phyloP scores from a whole-genome alignment of 2,113 vertebrate genomes.

The Embiotoca jacksoni region DNA sequence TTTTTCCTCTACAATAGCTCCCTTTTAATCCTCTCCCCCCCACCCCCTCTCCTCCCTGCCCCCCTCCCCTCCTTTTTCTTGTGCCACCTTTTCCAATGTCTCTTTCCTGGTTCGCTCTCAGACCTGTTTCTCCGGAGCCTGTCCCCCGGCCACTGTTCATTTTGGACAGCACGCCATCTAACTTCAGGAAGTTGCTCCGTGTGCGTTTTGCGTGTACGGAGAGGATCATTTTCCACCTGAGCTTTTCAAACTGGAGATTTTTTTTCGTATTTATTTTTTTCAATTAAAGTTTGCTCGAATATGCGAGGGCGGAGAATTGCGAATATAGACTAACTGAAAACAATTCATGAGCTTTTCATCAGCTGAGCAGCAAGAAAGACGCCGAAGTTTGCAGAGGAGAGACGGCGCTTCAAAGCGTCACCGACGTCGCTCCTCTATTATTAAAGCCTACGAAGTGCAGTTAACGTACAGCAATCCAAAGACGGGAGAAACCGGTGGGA shows the following conservation, averaged over 20 bases:
- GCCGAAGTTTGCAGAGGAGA: conserved; percentile 19
- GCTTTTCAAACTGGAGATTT: conserved; percentile 20
- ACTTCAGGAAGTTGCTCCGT: conserved; percentile 69
- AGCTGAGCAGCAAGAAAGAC: conserved; percentile 9
- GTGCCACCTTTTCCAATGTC: not conserved
- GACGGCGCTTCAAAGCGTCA: not conserved
- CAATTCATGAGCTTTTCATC: too few relatives aligned
- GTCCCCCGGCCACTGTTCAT: conserved; percentile 65
- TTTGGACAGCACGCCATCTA: conserved; percentile 61
- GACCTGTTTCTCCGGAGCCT: conserved; percentile 50
- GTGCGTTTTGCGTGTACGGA: conserved; percentile 55
- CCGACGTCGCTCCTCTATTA: conserved; percentile 20
- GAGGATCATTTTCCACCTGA: conserved; percentile 49
- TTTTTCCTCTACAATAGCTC: not conserved
- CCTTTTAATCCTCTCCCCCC: not conserved
- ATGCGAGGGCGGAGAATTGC: conserved; percentile 1
- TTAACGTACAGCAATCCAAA: too few relatives aligned
- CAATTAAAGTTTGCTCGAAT: not conserved
- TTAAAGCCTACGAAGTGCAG: not conserved
- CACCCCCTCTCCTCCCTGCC: not conserved
- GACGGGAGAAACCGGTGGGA: too few relatives aligned
- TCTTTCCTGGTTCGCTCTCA: conserved; percentile 58
- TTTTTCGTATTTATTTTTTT: not conserved
- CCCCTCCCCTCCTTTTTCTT: not conserved
- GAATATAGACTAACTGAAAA: not conserved